Percentiles rank a stretch among this genome's conserved stretches.
These are phyloP conservation scores for Athalia rosae DNA, from an alignment of 2,888 invertebrate species.

Conservation along the genomic window DNA sequence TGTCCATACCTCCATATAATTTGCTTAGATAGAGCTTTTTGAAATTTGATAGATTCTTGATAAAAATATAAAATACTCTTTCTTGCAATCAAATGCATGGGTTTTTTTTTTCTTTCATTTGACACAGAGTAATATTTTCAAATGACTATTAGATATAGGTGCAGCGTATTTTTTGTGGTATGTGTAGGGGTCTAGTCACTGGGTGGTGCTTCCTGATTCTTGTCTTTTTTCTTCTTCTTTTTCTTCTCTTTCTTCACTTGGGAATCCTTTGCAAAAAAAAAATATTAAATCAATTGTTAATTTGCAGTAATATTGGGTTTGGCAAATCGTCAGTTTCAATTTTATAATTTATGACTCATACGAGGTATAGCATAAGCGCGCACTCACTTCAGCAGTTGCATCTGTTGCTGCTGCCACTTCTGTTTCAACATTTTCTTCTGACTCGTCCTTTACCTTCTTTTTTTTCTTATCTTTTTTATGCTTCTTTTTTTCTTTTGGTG, in stretches of 20 bases:
- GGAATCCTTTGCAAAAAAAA: conserved; percentile 62
- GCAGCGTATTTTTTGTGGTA: conserved; percentile 10
- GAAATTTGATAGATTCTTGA: conserved; percentile 14
- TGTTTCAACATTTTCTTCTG: conserved; percentile 61
- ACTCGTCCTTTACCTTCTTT: conserved; percentile 68
- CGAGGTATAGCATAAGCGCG: conserved; percentile 16
- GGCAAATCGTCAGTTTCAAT: background rate
- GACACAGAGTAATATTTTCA: conserved; percentile 13
- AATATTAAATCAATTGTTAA: conserved; percentile 9
- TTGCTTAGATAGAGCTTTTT: background rate
- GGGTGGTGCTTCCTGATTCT: conserved; percentile 75
- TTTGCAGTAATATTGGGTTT: background rate
- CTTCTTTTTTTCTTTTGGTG: conserved; percentile 69
- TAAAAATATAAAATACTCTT: conserved; percentile 35
- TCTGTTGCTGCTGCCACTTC: conserved; percentile 69
- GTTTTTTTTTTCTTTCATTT: conserved; percentile 6
- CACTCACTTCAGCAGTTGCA: conserved; percentile 65
- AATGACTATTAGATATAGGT: conserved; percentile 22
- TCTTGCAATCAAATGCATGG: background rate
- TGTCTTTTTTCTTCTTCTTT: conserved; percentile 86
- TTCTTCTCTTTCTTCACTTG: conserved; percentile 81
- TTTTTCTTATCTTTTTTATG: conserved; percentile 72
- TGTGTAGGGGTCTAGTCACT: conserved; percentile 21
- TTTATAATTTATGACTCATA: conserved; percentile 9
- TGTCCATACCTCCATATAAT: conserved; percentile 24